These are phyloP conservation scores for Sminthurides aquaticus DNA, from an alignment of 2,888 invertebrate species.

Conservation along the genomic window DNA sequence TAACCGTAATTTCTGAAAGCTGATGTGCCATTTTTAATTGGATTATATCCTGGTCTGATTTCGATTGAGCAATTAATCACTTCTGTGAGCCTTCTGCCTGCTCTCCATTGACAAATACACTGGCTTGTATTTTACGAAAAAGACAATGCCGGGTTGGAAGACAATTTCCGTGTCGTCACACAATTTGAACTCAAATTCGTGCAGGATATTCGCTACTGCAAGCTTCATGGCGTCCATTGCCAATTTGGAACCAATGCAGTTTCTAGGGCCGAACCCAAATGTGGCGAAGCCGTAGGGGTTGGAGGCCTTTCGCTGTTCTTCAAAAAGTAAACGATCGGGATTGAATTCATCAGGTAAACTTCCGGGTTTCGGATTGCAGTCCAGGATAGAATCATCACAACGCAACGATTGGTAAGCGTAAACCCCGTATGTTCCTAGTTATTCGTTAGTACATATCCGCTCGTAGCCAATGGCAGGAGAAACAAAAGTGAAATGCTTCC, in stretches of 20 bases:
- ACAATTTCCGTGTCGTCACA: slow-evolving; percentile 31
- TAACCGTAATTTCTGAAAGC: no score
- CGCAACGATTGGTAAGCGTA: slow-evolving; percentile 30
- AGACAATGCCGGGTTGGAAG: slow-evolving; percentile 24
- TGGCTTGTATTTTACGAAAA: slow-evolving; percentile 29
- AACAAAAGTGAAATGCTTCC: slow-evolving; percentile 21
- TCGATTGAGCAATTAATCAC: no score
- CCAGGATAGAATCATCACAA: slow-evolving; percentile 32
- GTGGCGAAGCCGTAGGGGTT: slow-evolving; percentile 24
- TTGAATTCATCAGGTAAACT: slow-evolving; percentile 30
- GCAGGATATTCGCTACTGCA: slow-evolving; percentile 24
- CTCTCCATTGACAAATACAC: slow-evolving; percentile 32
- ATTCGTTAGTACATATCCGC: slow-evolving; percentile 25
- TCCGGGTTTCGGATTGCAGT: slow-evolving; percentile 32
- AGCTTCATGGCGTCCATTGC: slow-evolving; percentile 35
- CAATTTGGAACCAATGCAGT: slow-evolving; percentile 32
- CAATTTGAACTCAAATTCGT: slow-evolving; percentile 27
- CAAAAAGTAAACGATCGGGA: slow-evolving; percentile 36
- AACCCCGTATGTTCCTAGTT: slow-evolving; percentile 25
- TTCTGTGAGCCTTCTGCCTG: no score
- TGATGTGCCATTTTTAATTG: no score
- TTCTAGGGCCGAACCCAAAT: slow-evolving; percentile 37
- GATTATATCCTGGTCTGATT: no score
- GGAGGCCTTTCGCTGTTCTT: slow-evolving; percentile 21
- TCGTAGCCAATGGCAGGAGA: slow-evolving; percentile 23